Conservation (phyloP, 2,113 vertebrate species). For the Machaerirhynchus nigripectus region DNA sequence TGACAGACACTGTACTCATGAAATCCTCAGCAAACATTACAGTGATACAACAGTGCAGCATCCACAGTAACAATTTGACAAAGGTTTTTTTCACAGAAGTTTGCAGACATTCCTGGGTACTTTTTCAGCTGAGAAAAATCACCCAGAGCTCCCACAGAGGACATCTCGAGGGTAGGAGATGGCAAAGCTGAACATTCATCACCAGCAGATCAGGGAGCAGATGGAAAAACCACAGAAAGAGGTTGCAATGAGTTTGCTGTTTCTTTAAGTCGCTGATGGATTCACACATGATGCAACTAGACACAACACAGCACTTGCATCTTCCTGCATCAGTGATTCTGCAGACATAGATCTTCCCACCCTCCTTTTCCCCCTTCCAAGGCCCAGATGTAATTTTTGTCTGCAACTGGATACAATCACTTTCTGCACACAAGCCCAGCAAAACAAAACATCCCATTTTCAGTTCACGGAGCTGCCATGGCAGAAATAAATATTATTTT, state of each 20-base stretch:
- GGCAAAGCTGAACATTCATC: neutral
- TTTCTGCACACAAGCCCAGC: neutral
- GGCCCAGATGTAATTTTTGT: conserved; percentile 29
- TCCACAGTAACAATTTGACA: neutral
- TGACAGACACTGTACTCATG: neutral
- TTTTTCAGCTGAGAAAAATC: neutral
- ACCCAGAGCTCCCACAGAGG: neutral
- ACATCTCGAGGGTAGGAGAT: neutral
- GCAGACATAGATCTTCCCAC: conserved; percentile 52
- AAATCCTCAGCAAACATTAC: neutral
- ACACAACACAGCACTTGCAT: conserved; percentile 65
- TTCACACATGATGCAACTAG: conserved; percentile 65
- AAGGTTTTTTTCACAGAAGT: neutral
- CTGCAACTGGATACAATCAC: conserved; percentile 23
- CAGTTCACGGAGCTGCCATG: conserved; percentile 9
- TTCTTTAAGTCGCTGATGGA: conserved; percentile 65
- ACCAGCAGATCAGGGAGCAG: conserved; percentile 20
- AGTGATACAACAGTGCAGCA: rapidly evolving
- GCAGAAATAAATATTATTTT: conserved; percentile 49
- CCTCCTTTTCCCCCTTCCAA: conserved; percentile 40
- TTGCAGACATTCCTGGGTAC: neutral
- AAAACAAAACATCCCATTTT: conserved; percentile 50
- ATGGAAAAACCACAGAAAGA: conserved; percentile 45
- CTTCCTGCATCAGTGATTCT: conserved; percentile 67
- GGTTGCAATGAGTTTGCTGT: conserved; percentile 29